Conservation (phyloP, 2,888 invertebrate genomes). For the Spisula solida region DNA sequence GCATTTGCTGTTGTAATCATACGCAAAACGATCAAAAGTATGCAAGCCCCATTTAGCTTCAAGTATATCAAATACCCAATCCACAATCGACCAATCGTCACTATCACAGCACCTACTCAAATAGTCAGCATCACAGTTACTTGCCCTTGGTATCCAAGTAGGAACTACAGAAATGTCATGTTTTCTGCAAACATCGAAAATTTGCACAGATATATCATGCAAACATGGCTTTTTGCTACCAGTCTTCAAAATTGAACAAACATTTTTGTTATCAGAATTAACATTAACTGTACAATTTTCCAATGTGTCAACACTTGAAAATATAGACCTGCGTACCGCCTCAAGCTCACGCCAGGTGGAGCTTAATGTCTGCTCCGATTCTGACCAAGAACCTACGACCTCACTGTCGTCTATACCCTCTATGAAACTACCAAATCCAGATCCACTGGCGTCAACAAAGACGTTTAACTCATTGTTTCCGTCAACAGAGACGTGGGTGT, state of each 20-base stretch:
- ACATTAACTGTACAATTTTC: slow-evolving; percentile 38
- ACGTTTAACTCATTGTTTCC: no score
- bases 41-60: slow-evolving; percentile 59
- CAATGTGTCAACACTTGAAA: slow-evolving; percentile 24
- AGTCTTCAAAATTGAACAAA: slow-evolving; percentile 35
- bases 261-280: slow-evolving; percentile 59
- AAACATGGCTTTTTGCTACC: slow-evolving; percentile 54
- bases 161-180: slow-evolving; percentile 24
- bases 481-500: neutral
- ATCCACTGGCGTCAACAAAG: no score
- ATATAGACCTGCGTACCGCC: slow-evolving; percentile 49
- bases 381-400: no score
- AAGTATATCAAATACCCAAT: slow-evolving; percentile 50
- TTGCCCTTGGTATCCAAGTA: slow-evolving; percentile 53
- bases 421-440: slow-evolving; percentile 58
- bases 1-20: slow-evolving; percentile 33
- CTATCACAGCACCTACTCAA: slow-evolving; percentile 39
- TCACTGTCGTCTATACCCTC: no score
- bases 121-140: slow-evolving; percentile 46
- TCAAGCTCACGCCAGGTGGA: slow-evolving; percentile 68
- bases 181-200: slow-evolving; percentile 46
- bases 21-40: slow-evolving; percentile 53
- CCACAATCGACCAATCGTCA: slow-evolving; percentile 52
- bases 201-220: slow-evolving; percentile 54
- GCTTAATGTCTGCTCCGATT: slow-evolving; percentile 41